phyloP scores from a whole-genome alignment of 2,113 vertebrate genomes.

The Erythrocebus patas region DNA sequence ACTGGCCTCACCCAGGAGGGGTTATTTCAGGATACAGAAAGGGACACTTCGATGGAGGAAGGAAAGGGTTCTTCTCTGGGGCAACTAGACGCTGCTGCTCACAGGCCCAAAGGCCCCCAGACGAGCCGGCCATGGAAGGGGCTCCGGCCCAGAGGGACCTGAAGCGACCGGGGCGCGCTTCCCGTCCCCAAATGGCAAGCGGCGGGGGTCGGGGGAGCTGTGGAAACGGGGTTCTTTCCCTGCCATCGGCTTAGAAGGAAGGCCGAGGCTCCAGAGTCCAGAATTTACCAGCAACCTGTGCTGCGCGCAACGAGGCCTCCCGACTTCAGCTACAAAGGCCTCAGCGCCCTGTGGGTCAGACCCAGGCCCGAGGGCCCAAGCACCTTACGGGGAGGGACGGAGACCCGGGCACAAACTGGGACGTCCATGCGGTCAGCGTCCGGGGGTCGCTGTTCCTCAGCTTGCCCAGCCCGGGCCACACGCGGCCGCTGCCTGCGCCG shows the following conservation, averaged over 20 bases:
- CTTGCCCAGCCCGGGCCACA: not conserved
- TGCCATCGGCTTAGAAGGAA: not conserved
- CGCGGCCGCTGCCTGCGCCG: not conserved
- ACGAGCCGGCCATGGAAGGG: not conserved
- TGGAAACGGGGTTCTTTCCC: not conserved
- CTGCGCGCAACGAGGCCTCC: not conserved
- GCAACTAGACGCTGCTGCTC: not conserved
- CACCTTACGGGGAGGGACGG: accelerated
- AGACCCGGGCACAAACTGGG: not conserved
- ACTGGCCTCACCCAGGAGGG: not conserved
- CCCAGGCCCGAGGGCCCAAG: not conserved
- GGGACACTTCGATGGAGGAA: not conserved
- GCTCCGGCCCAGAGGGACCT: accelerated
- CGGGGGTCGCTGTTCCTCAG: not conserved
- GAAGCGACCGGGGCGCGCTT: not conserved
- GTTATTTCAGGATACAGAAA: not conserved
- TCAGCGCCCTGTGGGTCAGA: accelerated
- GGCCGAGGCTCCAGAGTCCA: not conserved
- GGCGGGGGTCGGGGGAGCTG: accelerated
- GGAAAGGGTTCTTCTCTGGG: not conserved
- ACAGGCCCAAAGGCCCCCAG: not conserved
- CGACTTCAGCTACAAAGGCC: not conserved
- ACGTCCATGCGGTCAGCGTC: no score
- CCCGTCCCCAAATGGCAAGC: accelerated
- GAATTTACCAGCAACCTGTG: not conserved